Evolutionary conservation across 23 tunicate species (phyloP).

Genomic region (Trididemnum miniatum): DNA sequence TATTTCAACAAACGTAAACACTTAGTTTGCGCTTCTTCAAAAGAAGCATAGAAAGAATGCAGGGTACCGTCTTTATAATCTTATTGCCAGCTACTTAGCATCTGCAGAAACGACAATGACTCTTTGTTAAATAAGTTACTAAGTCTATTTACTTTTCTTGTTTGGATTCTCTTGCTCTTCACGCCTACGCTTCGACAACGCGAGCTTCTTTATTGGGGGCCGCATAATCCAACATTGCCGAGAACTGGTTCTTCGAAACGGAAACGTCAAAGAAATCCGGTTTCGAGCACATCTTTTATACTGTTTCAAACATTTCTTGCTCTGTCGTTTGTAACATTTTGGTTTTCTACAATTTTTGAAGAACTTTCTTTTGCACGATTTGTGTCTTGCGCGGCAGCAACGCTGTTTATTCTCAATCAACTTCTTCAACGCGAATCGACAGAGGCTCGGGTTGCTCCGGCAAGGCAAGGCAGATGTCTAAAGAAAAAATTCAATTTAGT

Average conservation of each 20-base stretch:
- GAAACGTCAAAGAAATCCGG: not conserved
- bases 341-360: slow-evolving; percentile 15
- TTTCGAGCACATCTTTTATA: slow-evolving; percentile 7
- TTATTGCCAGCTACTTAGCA: not conserved
- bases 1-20: too few species aligned
- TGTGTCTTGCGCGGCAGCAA: slow-evolving; percentile 7
- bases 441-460: too few species aligned
- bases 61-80: too few species aligned
- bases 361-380: slow-evolving; percentile 21
- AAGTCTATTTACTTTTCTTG: slow-evolving; percentile 18
- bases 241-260: not conserved
- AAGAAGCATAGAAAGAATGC: too few species aligned
- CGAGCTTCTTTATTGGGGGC: not conserved
- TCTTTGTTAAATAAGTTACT: not conserved
- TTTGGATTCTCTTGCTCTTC: not conserved
- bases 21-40: too few species aligned
- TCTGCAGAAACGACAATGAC: not conserved
- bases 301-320: slow-evolving; percentile 8
- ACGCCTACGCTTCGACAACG: not conserved
- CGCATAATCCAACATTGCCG: not conserved
- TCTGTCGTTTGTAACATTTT: slow-evolving; percentile 14
- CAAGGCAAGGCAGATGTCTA: too few species aligned
- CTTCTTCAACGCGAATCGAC: too few species aligned
- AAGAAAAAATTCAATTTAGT: too few species aligned
- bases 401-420: not conserved